phyloP scores from a whole-genome alignment of 23 tunicate genomes.

The Aplidium turbinatum region DNA sequence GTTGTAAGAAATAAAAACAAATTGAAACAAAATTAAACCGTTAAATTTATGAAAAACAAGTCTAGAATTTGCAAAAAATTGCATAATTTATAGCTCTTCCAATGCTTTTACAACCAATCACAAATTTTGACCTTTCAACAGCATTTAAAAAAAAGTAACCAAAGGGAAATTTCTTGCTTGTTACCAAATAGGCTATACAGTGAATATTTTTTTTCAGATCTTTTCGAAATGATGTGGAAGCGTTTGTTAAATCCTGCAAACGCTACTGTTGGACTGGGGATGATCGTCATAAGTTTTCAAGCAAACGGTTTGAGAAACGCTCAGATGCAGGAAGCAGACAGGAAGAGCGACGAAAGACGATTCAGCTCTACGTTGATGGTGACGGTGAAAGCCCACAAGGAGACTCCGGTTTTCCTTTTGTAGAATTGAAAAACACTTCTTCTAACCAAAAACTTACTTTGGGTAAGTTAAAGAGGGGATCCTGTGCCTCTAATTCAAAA shows the following conservation, averaged over 20 bases:
- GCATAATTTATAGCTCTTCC: no score
- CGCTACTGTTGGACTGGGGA: conserved; percentile 24
- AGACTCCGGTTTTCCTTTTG: neutral
- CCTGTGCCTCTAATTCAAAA: conserved; percentile 1
- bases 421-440: conserved; percentile 10
- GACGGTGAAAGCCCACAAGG: conserved; percentile 26
- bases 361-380: conserved; percentile 45
- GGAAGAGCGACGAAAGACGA: conserved; percentile 58
- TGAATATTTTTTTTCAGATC: conserved; percentile 29
- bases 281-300: conserved; percentile 11
- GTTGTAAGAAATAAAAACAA: no score
- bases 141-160: no score
- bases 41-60: no score
- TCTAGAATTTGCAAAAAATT: no score
- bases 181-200: no score
- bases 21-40: no score
- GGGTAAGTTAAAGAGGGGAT: neutral
- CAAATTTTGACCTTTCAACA: no score
- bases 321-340: conserved; percentile 41
- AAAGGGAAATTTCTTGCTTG: no score
- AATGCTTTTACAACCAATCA: no score
- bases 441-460: conserved; percentile 5
- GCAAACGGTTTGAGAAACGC: no score
- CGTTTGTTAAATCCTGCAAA: conserved; percentile 19
- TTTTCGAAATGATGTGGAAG: conserved; percentile 31